These are phyloP conservation scores for Megalops cyprinoides DNA, from an alignment of 2,797 vertebrate species.

Conservation along the genomic window DNA sequence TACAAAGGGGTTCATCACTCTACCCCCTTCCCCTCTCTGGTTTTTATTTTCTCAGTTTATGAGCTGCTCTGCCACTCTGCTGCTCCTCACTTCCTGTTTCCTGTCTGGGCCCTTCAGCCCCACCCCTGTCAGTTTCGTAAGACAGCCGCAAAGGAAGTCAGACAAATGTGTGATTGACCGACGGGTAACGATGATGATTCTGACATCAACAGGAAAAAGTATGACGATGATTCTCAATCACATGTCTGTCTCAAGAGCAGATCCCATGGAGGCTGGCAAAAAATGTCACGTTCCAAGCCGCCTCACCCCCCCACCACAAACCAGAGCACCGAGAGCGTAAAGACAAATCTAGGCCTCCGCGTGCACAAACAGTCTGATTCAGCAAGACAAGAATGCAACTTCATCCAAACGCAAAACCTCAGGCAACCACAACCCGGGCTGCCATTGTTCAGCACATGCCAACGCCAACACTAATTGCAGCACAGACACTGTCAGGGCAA, in stretches of 20 bases:
- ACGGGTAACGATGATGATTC: background rate
- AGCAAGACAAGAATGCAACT: background rate
- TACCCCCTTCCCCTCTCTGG: background rate
- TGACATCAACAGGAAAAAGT: background rate
- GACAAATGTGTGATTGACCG: background rate
- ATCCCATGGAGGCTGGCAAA: background rate
- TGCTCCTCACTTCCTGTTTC: slow-evolving; percentile 76
- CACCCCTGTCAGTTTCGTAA: background rate
- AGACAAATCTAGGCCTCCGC: background rate
- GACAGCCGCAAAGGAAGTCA: background rate
- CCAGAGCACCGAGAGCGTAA: background rate
- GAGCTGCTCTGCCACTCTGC: slow-evolving; percentile 62
- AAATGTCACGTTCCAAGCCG: too few species aligned
- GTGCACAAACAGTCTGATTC: background rate
- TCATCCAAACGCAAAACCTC: background rate
- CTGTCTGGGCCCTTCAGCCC: slow-evolving; percentile 39
- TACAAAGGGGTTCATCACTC: background rate
- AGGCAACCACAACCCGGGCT: background rate
- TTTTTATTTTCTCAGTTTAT: background rate
- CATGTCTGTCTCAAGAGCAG: background rate
- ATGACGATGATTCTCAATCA: background rate
- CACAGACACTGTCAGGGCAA: background rate
- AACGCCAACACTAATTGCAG: background rate
- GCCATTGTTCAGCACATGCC: background rate
- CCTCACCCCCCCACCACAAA: background rate